Percentiles rank a stretch among this genome's conserved stretches.
These are phyloP conservation scores for Drosophila santomea DNA, from an alignment of 1,140 invertebrate genomes.

Conservation along the genomic window DNA sequence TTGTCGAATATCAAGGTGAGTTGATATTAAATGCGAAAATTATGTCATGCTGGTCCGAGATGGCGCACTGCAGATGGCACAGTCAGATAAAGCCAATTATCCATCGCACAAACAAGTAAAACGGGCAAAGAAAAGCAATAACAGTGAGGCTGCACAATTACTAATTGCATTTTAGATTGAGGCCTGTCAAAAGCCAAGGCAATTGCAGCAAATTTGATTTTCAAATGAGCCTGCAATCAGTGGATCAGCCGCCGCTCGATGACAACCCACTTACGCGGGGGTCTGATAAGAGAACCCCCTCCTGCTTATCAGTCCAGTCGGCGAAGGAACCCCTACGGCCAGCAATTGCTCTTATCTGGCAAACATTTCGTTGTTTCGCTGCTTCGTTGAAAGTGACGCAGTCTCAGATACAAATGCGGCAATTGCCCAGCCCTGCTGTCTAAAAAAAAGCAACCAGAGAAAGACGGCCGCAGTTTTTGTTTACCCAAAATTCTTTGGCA, in stretches of 20 bases:
- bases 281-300: constrained; percentile 43
- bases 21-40: constrained; percentile 68
- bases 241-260: constrained; percentile 5
- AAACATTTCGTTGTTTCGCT: constrained; percentile 29
- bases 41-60: constrained; percentile 61
- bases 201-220: constrained; percentile 70
- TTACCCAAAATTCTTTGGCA: constrained; percentile 58
- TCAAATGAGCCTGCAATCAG: constrained; percentile 51
- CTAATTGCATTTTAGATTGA: constrained; percentile 65
- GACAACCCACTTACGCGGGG: background rate
- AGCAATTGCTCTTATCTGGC: constrained; percentile 64
- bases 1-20: constrained; percentile 73
- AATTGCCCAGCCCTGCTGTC: constrained; percentile 27
- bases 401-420: constrained; percentile 70
- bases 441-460: background rate
- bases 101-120: constrained; percentile 18
- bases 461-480: constrained; percentile 23
- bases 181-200: constrained; percentile 43
- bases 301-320: constrained; percentile 14
- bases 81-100: constrained; percentile 66
- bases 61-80: constrained; percentile 68
- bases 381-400: constrained; percentile 57
- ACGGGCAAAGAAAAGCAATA: constrained; percentile 9
- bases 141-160: constrained; percentile 51
- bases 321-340: constrained; percentile 33